These are phyloP conservation scores for Pangasius djambal DNA, from an alignment of 2,797 vertebrate species.

Conservation along the genomic window DNA sequence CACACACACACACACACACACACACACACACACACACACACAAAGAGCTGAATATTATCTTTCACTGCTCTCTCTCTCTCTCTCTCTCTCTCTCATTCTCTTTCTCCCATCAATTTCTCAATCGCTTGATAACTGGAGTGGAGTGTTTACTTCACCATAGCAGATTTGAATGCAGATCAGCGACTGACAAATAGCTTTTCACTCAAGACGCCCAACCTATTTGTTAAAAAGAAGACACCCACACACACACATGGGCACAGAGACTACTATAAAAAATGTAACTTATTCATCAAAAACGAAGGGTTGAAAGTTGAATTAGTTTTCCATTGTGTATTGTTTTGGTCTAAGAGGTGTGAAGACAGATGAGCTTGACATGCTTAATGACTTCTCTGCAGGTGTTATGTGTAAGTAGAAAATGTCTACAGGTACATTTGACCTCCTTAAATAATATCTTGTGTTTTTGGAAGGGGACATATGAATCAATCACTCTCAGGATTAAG, in stretches of 20 bases:
- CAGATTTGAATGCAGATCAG: constrained; percentile 72
- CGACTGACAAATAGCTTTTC: constrained; percentile 72
- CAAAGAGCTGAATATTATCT: not conserved
- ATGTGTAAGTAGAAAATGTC: not conserved
- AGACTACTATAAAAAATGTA: not conserved
- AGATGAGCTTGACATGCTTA: constrained; percentile 1
- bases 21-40: not conserved
- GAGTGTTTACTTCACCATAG: constrained; percentile 43
- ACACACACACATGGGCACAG: not conserved
- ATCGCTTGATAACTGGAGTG: constrained; percentile 32
- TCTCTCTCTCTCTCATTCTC: not conserved
- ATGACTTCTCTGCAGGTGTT: not conserved
- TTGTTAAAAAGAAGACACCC: constrained; percentile 6
- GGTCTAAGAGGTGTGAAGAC: not conserved
- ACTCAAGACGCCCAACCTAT: constrained; percentile 56
- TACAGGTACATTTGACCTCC: not conserved
- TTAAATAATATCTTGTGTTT: not conserved
- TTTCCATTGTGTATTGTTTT: not conserved
- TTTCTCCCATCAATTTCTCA: not conserved
- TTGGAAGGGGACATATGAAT: not conserved
- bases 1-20: not conserved
- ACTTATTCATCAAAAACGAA: not conserved
- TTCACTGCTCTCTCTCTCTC: not conserved
- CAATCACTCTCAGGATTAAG: not conserved
- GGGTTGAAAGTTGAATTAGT: not conserved